Evolutionary conservation across 2,888 invertebrate genomes (phyloP), one percentile per base, ranked within the genome.

Genomic region (Acleris laterana): DNA sequence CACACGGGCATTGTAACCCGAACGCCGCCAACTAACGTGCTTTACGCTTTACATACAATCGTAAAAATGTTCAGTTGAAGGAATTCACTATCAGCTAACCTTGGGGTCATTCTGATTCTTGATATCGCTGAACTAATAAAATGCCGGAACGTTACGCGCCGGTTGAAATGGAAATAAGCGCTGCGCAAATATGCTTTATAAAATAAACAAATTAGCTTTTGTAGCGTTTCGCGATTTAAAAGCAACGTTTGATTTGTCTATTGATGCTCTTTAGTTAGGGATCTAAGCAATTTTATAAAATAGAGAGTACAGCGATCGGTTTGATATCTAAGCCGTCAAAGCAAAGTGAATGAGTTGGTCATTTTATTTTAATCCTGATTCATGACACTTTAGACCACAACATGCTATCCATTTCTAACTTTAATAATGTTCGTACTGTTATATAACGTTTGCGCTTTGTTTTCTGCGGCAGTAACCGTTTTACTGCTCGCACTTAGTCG

Each of bases 1-100:
- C 44, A 57, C 51, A 57, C 50, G 20, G 49, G 55, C 58, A 44
- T 25, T 64, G 73, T 72, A 69, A 74, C 69, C 51, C 63, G 68
- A 72, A 48, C 49, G 1, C 20, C n/a, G 38, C 62, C 49, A 25
- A n/a, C 25, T 13, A 60, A 60, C 64, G 52, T 48, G 48, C 25
- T 64, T 64, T 22, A 51, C 52, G 44, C 19, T 55, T 38, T 49
- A n/a, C 19, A 56, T 28, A 17, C 20, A 56, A 61, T 50, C 49
- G 46, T 61, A 56, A 56, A 46, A 53, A 57, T 38, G 28, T 46
- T 56, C 6, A 44, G 48, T 52, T 48, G 49, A 28, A 57, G 62
- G 11, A 56, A 62, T 65, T 68, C 19, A 46, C n/a, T 46, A 46
- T 38, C 38, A 49, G 57, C n/a, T 65, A 62, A 66, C 65, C 61